phyloP scores from a whole-genome alignment of 2,113 vertebrate species.

The Zosterops lateralis region DNA sequence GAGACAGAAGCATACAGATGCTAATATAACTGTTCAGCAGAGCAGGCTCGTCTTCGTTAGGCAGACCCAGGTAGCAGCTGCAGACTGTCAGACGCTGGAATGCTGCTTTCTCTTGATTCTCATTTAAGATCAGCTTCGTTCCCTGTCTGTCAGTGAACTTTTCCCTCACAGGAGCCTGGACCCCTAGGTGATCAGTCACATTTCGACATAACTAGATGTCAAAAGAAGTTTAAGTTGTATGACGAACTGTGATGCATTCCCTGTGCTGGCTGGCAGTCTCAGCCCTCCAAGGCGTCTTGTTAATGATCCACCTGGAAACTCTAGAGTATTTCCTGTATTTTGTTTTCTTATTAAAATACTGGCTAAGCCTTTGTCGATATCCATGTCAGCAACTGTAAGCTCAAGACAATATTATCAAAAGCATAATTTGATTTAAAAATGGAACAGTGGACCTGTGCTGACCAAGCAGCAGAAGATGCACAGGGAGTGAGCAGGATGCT shows the following conservation, averaged over 20 bases:
- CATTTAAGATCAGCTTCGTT: constrained; percentile 86
- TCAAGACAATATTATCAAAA: constrained; percentile 90
- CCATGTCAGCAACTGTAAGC: constrained; percentile 86
- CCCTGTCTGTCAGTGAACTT: constrained; percentile 88
- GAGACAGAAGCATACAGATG: constrained; percentile 96
- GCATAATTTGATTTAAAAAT: constrained; percentile 92
- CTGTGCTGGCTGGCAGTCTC: constrained; percentile 68
- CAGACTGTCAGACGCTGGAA: constrained; percentile 86
- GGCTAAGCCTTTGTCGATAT: constrained; percentile 91
- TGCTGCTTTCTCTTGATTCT: constrained; percentile 85
- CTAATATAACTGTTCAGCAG: constrained; percentile 90
- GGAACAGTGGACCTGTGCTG: constrained; percentile 79
- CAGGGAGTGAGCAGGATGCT: not conserved
- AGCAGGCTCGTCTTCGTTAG: constrained; percentile 85
- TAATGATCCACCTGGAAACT: constrained; percentile 89
- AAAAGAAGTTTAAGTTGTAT: constrained; percentile 82
- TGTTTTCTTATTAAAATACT: constrained; percentile 97
- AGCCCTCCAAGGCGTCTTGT: constrained; percentile 78
- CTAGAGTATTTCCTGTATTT: constrained; percentile 84
- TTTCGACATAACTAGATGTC: constrained; percentile 86
- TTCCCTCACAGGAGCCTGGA: constrained; percentile 82
- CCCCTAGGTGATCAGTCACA: constrained; percentile 86
- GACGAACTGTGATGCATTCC: constrained; percentile 75
- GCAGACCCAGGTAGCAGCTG: constrained; percentile 92
- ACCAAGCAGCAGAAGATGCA: constrained; percentile 67